These are phyloP conservation scores for Pogonus chalceus DNA, from an alignment of 1,140 invertebrate genomes.

Conservation along the genomic window DNA sequence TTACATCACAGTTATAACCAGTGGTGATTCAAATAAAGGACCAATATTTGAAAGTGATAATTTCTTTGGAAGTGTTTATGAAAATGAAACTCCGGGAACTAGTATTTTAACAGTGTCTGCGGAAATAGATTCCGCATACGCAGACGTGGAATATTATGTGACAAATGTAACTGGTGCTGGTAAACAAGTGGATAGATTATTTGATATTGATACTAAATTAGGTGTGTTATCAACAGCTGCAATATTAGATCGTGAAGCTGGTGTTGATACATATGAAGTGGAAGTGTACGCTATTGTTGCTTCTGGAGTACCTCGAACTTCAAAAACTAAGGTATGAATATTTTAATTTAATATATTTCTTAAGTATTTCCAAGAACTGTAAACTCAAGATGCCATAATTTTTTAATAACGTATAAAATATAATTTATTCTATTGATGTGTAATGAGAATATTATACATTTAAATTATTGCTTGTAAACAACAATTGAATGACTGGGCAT, in stretches of 20 bases:
- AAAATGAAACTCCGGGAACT: conserved; percentile 79
- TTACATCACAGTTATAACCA: conserved; percentile 67
- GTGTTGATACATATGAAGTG: conserved; percentile 67
- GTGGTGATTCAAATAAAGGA: conserved; percentile 38
- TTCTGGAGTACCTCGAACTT: conserved; percentile 50
- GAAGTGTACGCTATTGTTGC: conserved; percentile 73
- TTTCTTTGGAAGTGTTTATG: conserved; percentile 65
- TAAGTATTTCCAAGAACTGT: too few species aligned
- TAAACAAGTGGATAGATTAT: conserved; percentile 67
- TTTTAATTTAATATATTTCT: too few species aligned
- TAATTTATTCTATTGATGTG: background rate
- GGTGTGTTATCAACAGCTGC: conserved; percentile 81
- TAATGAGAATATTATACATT: background rate
- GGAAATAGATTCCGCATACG: conserved; percentile 38
- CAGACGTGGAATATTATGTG: conserved; percentile 81
- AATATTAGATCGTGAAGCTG: conserved; percentile 75
- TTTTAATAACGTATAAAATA: conserved; percentile 1
- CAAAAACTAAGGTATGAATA: conserved; percentile 70
- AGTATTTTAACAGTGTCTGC: conserved; percentile 71
- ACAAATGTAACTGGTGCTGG: conserved; percentile 76
- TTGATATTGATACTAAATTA: conserved; percentile 79
- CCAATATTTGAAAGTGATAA: conserved; percentile 54
- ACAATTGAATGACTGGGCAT: background rate
- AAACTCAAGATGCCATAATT: too few species aligned
- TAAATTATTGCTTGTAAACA: background rate